These are phyloP conservation scores for Actinia equina DNA, from an alignment of 64 coral and sea anemone genomes.

Conservation along the genomic window DNA sequence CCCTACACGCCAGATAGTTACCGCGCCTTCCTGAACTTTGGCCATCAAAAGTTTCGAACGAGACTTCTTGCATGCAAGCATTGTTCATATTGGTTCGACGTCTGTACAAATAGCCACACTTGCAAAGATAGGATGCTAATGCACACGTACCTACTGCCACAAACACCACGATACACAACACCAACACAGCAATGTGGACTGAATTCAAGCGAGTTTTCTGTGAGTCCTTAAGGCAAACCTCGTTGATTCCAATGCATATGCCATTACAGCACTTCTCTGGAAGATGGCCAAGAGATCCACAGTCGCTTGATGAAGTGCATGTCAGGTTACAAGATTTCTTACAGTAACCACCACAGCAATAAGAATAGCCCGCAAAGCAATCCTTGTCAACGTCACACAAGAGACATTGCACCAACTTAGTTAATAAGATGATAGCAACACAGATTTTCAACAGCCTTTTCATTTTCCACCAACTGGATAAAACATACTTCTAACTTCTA, in stretches of 20 bases:
- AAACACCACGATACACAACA: conserved; percentile 36
- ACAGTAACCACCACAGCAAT: conserved; percentile 48
- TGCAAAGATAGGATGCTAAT: conserved; percentile 20
- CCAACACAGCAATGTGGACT: conserved; percentile 39
- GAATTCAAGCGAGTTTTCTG: conserved; percentile 7
- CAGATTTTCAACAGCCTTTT: neutral
- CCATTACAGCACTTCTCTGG: conserved; percentile 58
- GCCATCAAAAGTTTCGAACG: neutral
- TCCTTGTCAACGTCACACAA: conserved; percentile 14
- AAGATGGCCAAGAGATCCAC: conserved; percentile 29
- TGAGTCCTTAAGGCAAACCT: neutral
- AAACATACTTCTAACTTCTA: neutral
- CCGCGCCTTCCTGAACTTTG: neutral
- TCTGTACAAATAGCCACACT: conserved; percentile 11
- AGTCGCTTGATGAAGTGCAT: conserved; percentile 26
- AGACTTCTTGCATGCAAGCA: neutral
- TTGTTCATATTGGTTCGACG: neutral
- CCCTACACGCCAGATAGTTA: neutral
- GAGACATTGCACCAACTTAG: neutral
- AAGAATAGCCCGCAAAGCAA: conserved; percentile 34
- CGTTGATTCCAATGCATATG: conserved; percentile 3
- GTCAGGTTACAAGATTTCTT: conserved; percentile 34
- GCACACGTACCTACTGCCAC: conserved; percentile 2
- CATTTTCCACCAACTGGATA: neutral
- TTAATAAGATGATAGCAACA: neutral